These are phyloP conservation scores for Gopherus evgoodei DNA, from an alignment of 2,113 vertebrate genomes.

Conservation along the genomic window DNA sequence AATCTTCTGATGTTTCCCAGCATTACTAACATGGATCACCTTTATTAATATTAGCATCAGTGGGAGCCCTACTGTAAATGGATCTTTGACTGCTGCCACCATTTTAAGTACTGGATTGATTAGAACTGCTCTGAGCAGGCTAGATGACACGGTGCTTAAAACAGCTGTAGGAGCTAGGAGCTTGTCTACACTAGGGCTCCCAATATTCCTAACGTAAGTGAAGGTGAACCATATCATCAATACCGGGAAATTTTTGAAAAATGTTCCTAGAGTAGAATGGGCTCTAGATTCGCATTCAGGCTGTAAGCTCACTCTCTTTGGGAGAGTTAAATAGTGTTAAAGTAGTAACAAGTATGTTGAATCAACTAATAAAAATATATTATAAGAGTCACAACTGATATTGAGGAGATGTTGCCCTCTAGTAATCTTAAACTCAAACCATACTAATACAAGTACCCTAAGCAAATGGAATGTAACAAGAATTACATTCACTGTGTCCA, in stretches of 20 bases:
- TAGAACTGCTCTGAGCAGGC: background rate
- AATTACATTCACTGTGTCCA: background rate
- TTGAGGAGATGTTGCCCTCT: background rate
- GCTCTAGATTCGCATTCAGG: background rate
- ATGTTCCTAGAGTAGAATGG: background rate
- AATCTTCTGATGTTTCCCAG: background rate
- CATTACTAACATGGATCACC: background rate
- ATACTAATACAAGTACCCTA: background rate
- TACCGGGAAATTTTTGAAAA: background rate
- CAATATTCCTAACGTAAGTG: accelerated
- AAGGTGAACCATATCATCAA: background rate
- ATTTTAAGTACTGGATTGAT: background rate
- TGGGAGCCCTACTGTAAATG: background rate
- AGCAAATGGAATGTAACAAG: background rate
- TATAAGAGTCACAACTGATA: background rate
- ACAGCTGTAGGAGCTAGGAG: background rate
- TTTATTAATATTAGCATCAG: background rate
- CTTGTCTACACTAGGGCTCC: background rate
- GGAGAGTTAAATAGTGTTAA: background rate
- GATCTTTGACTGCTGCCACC: background rate
- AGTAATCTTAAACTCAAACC: background rate
- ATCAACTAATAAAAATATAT: accelerated
- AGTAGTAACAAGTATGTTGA: background rate
- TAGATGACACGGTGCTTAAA: background rate
- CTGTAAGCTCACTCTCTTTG: background rate